Percentiles rank a stretch among this genome's conserved stretches.
These are phyloP conservation scores for Zoanthus sansibaricus DNA, from an alignment of 92 coral and sea anemone species.

Conservation along the genomic window DNA sequence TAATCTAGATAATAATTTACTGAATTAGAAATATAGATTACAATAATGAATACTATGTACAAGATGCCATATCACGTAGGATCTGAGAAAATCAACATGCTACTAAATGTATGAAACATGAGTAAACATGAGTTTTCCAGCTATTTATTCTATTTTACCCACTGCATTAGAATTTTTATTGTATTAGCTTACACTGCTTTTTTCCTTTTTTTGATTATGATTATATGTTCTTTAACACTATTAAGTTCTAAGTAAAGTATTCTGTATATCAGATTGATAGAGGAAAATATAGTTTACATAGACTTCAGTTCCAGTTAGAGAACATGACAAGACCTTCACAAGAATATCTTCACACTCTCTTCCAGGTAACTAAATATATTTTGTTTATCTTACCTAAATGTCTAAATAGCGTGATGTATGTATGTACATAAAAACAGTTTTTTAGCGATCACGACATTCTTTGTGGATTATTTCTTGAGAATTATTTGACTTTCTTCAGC, in stretches of 20 bases:
- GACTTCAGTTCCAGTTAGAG: neutral
- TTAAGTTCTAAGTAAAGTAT: neutral
- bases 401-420: neutral
- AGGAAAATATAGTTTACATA: neutral
- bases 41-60: too few species aligned
- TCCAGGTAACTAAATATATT: slow-evolving; percentile 1
- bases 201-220: neutral
- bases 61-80: too few species aligned
- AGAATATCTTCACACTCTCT: slow-evolving; percentile 15
- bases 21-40: too few species aligned
- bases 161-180: too few species aligned
- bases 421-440: neutral
- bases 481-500: neutral
- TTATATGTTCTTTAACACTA: neutral
- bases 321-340: slow-evolving; percentile 27
- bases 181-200: neutral
- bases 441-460: too few species aligned
- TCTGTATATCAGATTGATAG: slow-evolving; percentile 7
- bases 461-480: too few species aligned
- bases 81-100: too few species aligned
- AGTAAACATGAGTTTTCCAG: too few species aligned
- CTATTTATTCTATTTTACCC: too few species aligned
- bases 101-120: too few species aligned
- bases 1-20: too few species aligned
- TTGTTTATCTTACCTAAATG: neutral